Conservation (phyloP, 2,888 invertebrate genomes). For the Drosophila quinaria region DNA sequence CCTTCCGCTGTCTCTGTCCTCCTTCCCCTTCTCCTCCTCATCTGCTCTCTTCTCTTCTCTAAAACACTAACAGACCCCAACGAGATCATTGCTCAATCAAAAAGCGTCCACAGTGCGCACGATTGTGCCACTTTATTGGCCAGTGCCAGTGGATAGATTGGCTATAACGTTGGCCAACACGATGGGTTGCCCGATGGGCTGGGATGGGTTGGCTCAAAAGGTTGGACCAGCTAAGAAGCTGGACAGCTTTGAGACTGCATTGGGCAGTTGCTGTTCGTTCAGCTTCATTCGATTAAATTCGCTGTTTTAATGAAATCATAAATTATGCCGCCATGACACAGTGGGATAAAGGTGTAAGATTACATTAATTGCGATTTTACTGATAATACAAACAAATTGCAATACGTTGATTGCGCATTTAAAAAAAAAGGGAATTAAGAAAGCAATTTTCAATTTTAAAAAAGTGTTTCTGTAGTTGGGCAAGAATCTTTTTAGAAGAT, state of each 20-base stretch:
- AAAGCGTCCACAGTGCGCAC: conserved; percentile 75
- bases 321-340: conserved; percentile 64
- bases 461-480: not conserved
- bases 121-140: conserved; percentile 81
- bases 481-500: not conserved
- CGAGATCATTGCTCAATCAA: conserved; percentile 79
- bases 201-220: conserved; percentile 45
- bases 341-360: conserved; percentile 13
- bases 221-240: conserved; percentile 37
- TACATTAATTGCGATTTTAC: not conserved
- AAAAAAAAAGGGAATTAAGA: too few relatives aligned
- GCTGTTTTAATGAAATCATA: conserved; percentile 80
- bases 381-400: conserved; percentile 6
- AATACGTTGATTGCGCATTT: too few relatives aligned
- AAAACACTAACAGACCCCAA: conserved; percentile 21
- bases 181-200: conserved; percentile 37
- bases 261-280: conserved; percentile 49
- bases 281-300: conserved; percentile 72
- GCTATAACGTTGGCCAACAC: conserved; percentile 36
- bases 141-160: conserved; percentile 58
- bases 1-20: not conserved
- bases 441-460: not conserved
- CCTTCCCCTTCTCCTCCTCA: too few relatives aligned
- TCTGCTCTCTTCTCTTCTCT: not conserved
- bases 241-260: conserved; percentile 17